Percentiles rank a stretch among this genome's conserved stretches.
phyloP scores from a whole-genome alignment of 2,888 invertebrate genomes.

The Parelbella ahira region DNA sequence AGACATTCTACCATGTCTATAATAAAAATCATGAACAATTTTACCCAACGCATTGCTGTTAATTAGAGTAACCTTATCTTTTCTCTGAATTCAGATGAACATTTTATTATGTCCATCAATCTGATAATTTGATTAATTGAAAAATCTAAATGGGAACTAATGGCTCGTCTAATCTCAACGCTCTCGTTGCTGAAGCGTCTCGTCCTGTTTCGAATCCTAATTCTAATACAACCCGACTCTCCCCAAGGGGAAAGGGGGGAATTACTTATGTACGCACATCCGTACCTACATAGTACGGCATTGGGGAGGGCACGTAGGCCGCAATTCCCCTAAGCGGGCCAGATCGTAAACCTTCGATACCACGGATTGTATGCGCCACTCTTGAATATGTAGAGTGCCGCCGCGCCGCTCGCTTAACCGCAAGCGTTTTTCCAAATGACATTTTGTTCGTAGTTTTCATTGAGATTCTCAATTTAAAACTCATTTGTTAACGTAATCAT shows the following conservation, averaged over 20 bases:
- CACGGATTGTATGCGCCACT: conserved; percentile 71
- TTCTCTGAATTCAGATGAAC: too few relatives aligned
- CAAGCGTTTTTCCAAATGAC: too few relatives aligned
- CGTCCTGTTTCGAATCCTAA: conserved; percentile 67
- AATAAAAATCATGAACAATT: too few relatives aligned
- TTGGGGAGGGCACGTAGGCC: conserved; percentile 67
- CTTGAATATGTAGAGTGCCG: conserved; percentile 57
- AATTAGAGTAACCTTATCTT: too few relatives aligned
- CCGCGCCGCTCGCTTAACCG: conserved; percentile 35
- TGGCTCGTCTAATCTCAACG: conserved; percentile 13
- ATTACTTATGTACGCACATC: conserved; percentile 64
- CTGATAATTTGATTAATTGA: too few relatives aligned
- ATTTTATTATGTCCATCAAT: too few relatives aligned
- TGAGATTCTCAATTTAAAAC: too few relatives aligned
- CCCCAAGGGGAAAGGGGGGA: conserved; percentile 47
- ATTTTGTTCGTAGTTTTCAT: too few relatives aligned
- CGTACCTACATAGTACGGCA: conserved; percentile 53
- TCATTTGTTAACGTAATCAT: too few relatives aligned
- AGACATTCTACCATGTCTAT: too few relatives aligned
- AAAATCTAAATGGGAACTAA: too few relatives aligned
- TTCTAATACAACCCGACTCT: conserved; percentile 60
- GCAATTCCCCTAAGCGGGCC: conserved; percentile 73
- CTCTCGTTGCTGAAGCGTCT: conserved; percentile 25
- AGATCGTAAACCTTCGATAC: conserved; percentile 77
- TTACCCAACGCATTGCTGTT: too few relatives aligned